A percentile compares a stretch with the other conserved stretches of the same genome.
Evolutionary conservation across 2,113 vertebrate genomes (phyloP).

Genomic region (Mungos mungo): DNA sequence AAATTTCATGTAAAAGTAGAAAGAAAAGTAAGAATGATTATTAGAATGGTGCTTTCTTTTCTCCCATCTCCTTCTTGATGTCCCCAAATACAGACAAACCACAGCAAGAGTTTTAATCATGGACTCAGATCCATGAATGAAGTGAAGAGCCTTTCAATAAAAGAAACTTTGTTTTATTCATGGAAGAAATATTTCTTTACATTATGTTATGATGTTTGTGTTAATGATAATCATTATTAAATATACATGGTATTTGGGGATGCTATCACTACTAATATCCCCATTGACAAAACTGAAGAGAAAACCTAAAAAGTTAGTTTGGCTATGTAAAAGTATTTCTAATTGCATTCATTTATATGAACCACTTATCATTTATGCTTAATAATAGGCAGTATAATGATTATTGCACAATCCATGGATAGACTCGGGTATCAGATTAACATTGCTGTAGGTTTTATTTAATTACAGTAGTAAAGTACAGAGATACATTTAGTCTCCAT

Average conservation of each 20-base stretch:
- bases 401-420: neutral
- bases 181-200: neutral
- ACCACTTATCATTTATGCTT: constrained; percentile 3
- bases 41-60: neutral
- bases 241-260: neutral
- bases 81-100: neutral
- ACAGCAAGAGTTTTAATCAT: neutral
- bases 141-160: neutral
- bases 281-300: constrained; percentile 8
- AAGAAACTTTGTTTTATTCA: neutral
- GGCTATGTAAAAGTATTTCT: constrained; percentile 10
- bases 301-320: neutral
- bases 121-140: neutral
- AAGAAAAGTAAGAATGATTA: neutral
- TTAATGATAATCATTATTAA: constrained; percentile 30
- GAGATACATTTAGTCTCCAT: neutral
- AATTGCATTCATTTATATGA: neutral
- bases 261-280: neutral
- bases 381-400: neutral
- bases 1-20: neutral
- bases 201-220: neutral
- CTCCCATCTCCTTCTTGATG: neutral
- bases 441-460: neutral
- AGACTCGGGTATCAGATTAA: constrained; percentile 19
- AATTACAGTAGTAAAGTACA: constrained; percentile 16